Evolutionary conservation across 2,113 vertebrate species (phyloP).

Genomic region (Aplodontia rufa): DNA sequence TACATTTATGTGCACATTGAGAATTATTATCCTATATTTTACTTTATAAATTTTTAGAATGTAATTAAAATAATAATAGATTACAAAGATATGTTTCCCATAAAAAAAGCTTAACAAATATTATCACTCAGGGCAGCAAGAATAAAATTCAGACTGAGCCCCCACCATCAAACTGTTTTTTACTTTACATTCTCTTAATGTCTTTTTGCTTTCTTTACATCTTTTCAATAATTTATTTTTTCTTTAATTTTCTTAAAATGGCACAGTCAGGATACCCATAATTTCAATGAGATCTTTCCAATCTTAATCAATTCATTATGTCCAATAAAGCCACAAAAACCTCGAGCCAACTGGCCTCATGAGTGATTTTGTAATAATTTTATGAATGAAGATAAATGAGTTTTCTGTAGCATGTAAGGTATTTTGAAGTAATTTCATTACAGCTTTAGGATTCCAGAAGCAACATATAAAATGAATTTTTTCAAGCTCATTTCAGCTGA

Average conservation of each 20-base stretch:
- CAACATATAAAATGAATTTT: conserved; percentile 40
- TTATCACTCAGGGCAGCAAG: neutral
- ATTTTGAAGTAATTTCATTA: conserved; percentile 35
- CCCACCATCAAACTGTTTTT: neutral
- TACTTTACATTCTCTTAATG: neutral
- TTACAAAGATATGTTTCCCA: conserved; percentile 2
- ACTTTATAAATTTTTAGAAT: neutral
- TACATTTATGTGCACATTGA: neutral
- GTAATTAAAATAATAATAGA: conserved; percentile 15
- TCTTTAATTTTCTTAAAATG: conserved; percentile 50
- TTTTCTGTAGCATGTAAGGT: neutral
- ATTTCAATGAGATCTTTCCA: conserved; percentile 2
- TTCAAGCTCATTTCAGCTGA: neutral
- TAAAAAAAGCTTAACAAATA: conserved; percentile 40
- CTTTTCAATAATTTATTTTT: conserved; percentile 14
- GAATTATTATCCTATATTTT: conserved; percentile 22
- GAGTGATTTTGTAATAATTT: conserved; percentile 30
- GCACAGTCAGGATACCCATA: neutral
- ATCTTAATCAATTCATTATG: conserved; percentile 39
- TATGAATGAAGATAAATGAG: conserved; percentile 24
- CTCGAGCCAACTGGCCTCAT: neutral
- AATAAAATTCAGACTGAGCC: conserved; percentile 8
- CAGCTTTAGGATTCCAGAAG: conserved; percentile 24
- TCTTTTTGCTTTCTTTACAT: conserved; percentile 2
- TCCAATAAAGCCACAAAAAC: conserved; percentile 31